Base-by-base conservation (phyloP, 2,113 vertebrate genomes). In the Aptenodytes patagonicus region DNA sequence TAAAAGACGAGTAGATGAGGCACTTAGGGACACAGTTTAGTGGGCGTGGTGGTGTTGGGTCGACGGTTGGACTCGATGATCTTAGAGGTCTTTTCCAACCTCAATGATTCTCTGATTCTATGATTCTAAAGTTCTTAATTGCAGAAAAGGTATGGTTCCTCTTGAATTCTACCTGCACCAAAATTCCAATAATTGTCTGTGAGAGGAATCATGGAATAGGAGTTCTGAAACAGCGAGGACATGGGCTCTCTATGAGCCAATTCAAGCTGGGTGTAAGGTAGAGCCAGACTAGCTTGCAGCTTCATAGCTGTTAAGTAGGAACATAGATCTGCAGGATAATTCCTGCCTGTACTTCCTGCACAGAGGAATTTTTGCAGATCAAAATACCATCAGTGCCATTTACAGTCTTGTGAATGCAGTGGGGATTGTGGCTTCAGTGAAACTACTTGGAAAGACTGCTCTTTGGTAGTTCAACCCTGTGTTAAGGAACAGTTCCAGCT, bases 101-200 rank as follows among this genome's bases (percentile, higher is more conserved):
- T 36, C 36, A 36, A 36, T 36, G 36, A 36, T 36, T 36, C 36
- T 36, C 36, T 36, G 36, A 36, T 36, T 36, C 36, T 36, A 36
- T 36, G 36, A 36, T 36, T 36, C 36, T 36, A 78, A 99, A 99
- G 89, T 98, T 97, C 76, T 98, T 98, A 95, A 95, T 97, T 93
- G 98, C 98, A 96, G 98, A 98, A 97, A 99, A 98, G 96, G 98
- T 99, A 96, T 21, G 66, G 8, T 46, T 88, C 11, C 24, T 72
- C 29, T 28, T 69, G 18, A 76, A 57, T 68, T 81, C 29, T 42
- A 25, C 9, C 10, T n/a, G 7, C 22, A 31, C 22, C 36, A 73
- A 47, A 64, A 42, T 6, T 62, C 13, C 26, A 73, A 0, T 36
- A 47, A 38, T 25, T 78, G 8, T 68, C 36, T 64, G 8, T 72